Conservation (phyloP, 1,140 invertebrate species). For the Cotesia chilonis region DNA sequence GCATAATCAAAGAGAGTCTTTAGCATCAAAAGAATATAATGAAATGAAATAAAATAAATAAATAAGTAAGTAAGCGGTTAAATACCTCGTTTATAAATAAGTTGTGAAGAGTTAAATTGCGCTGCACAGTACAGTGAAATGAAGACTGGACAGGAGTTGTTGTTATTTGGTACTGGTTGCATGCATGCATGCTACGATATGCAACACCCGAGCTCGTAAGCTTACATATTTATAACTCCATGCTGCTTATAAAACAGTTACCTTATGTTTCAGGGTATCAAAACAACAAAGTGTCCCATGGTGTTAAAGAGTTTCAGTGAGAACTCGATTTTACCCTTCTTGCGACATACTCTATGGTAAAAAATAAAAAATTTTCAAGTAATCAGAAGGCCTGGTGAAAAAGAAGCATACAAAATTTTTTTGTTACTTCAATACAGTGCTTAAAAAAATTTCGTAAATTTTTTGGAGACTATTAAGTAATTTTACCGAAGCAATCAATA, state of each 20-base stretch:
- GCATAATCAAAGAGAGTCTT: no score
- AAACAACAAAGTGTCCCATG: conserved; percentile 12
- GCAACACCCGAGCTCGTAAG: conserved; percentile 33
- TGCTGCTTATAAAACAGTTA: conserved; percentile 35
- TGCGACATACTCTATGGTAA: conserved; percentile 29
- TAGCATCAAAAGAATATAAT: no score
- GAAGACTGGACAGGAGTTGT: conserved; percentile 9
- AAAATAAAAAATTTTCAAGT: background rate
- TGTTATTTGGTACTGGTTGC: conserved; percentile 18
- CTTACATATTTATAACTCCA: conserved; percentile 32
- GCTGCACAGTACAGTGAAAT: conserved; percentile 14
- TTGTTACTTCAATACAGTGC: no score
- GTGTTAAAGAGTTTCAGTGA: background rate
- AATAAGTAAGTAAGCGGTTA: background rate
- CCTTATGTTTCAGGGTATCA: conserved; percentile 27
- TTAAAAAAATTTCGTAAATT: no score
- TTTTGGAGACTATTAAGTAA: no score
- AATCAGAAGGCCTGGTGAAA: no score
- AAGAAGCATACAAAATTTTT: no score
- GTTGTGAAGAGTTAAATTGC: conserved; percentile 7
- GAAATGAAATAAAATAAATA: background rate
- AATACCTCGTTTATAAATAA: background rate
- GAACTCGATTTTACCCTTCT: conserved; percentile 14
- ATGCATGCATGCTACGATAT: conserved; percentile 15
- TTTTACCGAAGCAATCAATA: no score